phyloP scores from a whole-genome alignment of 2,113 vertebrate genomes.

The Protomyctophum bolini region DNA sequence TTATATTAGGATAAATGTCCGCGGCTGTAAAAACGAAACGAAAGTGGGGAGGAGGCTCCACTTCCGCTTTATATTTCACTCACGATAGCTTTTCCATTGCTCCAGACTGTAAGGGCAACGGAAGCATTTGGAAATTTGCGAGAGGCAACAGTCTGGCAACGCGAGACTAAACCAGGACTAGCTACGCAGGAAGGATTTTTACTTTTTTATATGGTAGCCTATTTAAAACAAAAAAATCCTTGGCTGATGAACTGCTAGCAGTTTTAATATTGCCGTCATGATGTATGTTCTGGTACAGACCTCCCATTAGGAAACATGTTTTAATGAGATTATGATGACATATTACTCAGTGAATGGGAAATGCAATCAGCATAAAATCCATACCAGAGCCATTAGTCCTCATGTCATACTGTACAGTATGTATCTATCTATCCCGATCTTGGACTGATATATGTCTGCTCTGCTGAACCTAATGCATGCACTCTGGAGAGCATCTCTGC shows the following conservation, averaged over 20 bases:
- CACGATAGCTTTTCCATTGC: no score
- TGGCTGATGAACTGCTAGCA: not conserved
- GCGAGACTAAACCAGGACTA: no score
- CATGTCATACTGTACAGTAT: not conserved
- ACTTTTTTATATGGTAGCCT: no score
- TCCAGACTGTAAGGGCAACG: no score
- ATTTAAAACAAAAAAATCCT: no score
- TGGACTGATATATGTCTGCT: slow-evolving; percentile 12
- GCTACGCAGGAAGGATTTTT: no score
- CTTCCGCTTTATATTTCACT: no score
- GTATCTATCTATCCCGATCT: slow-evolving; percentile 8
- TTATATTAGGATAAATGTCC: no score
- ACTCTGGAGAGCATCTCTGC: not conserved
- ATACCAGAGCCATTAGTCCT: slow-evolving; percentile 38
- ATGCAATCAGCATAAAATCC: slow-evolving; percentile 22
- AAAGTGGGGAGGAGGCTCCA: no score
- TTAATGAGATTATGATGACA: not conserved
- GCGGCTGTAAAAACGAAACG: no score
- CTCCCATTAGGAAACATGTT: not conserved
- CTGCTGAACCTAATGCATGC: not conserved
- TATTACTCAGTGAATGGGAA: slow-evolving; percentile 16
- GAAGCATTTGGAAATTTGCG: no score
- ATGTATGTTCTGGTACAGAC: not conserved
- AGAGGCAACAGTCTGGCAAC: no score
- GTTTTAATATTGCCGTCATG: slow-evolving; percentile 19